These are phyloP conservation scores for Scaptomyza parva DNA, from an alignment of 2,888 invertebrate genomes.

Conservation along the genomic window DNA sequence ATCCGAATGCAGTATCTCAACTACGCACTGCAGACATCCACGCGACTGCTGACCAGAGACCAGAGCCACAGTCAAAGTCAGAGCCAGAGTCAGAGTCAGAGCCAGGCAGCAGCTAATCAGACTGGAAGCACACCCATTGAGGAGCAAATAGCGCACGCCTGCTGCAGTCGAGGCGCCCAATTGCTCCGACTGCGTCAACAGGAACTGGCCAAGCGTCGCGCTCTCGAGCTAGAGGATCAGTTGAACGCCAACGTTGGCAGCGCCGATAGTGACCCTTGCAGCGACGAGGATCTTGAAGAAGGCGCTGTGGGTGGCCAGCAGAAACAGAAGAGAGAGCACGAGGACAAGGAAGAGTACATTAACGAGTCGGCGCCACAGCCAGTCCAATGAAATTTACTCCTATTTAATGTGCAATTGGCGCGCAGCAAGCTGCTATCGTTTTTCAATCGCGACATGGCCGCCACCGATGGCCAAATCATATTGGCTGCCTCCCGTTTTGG, in stretches of 20 bases:
- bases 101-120: constrained; percentile 23
- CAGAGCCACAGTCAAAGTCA: constrained; percentile 59
- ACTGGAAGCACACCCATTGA: constrained; percentile 40
- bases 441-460: constrained; percentile 89
- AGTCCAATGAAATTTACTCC: constrained; percentile 84
- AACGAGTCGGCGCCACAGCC: constrained; percentile 53
- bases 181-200: constrained; percentile 72
- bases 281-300: constrained; percentile 32
- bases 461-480: constrained; percentile 95
- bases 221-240: constrained; percentile 67
- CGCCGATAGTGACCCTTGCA: constrained; percentile 38
- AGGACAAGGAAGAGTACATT: constrained; percentile 1
- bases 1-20: constrained; percentile 84
- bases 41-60: constrained; percentile 82
- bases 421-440: constrained; percentile 84
- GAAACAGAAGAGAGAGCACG: constrained; percentile 7
- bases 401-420: constrained; percentile 85
- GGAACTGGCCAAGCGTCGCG: constrained; percentile 64
- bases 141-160: constrained; percentile 70
- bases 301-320: constrained; percentile 62
- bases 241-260: constrained; percentile 58
- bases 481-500: constrained; percentile 91
- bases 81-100: constrained; percentile 41
- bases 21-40: constrained; percentile 83
- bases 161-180: constrained; percentile 73